Base-by-base conservation (phyloP, 2,888 invertebrate genomes). In the Chesias legatella region DNA sequence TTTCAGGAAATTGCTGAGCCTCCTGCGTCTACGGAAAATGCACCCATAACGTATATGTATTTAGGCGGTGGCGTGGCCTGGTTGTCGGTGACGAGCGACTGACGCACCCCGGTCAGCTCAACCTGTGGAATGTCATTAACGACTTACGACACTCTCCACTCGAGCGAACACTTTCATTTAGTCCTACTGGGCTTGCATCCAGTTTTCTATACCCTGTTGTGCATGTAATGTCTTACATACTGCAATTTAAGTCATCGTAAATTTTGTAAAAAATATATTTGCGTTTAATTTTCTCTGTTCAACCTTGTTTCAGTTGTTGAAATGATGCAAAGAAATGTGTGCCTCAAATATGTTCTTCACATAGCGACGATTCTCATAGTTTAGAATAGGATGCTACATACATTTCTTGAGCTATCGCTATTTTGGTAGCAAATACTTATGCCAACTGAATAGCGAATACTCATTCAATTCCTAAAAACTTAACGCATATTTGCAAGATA, bases 1-100 rank as follows among this genome's bases (percentile, higher is more conserved):
- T 86, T 86, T 86, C 86, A 86, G 88, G 83, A 83, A 86, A 86
- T 69, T 72, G 58, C 58, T 71, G 61, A 67, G 63, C 63, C 63
- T 55, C 60, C 59, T 59, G 58, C 61, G 60, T 71, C 72, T 75
- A 73, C 68, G 71, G 65, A 67, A 72, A 74, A 67, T 79, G 77
- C 77, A 80, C 57, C 66, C 58, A 64, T 59, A 67, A 60, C 59
- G 64, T 63, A 58, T 39, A 25, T 63, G 59, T 65, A 61, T 67
- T 67, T 67, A 51, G 67, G 57, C 61, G 54, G 53, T 61, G 60
- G 56, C 60, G 53, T 61, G 60, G 56, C 60, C 65, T 67, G 64
- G 64, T 69, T 63, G 49, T 60, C 67, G 56, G 66, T 81, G 75
- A 79, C 81, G 79, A 75, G 58, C 61, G 63, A 71, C 73, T 81